Evolutionary conservation across 2,113 vertebrate species (phyloP), one percentile per base, ranked within the genome.

Genomic region (Anolis carolinensis): DNA sequence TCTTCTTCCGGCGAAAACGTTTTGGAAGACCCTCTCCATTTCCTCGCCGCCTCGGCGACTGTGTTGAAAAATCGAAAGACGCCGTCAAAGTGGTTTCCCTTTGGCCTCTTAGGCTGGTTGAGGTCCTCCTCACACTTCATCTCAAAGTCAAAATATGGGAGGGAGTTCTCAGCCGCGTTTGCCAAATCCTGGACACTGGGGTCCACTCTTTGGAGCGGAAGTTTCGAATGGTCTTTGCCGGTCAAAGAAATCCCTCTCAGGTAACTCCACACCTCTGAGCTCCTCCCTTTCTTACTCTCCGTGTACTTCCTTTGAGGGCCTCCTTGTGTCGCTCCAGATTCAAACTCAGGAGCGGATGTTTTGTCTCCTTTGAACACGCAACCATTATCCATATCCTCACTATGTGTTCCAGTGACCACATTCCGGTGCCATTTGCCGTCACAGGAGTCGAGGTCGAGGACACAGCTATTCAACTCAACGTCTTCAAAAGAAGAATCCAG

Each of bases 401-500:
- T 21, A 27, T 90, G 95, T 73, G 92, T 96, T 94, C 92, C 93
- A 89, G 74, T 59, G 81, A 82, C 79, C 85, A 91, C 90, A 93
- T 95, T 90, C 91, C 88, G 86, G 67, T 90, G 94, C 92, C 93
- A 95, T 55, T 84, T 94, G 16, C 93, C 96, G 34, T 96, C 92
- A 55, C 75, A 87, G 84, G 88, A 32, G 50, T 93, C 81, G 0
- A 81, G 92, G 32, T 98, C 97, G 30, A 95, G 76, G 36, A 93
- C 82, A 52, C 92, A 93, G 78, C 92, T 93, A 23, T 96, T 88
- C 86, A 97, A 92, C 90, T 98, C 97, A 7, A 97, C 93, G 75
- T 97, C 97, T 93, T 97, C 97, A 65, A 98, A 97, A 1, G 97
- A 98, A 75, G 97, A 97, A 88, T 98, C 97, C 90, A 98, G 95